Evolutionary conservation across 1,140 invertebrate species (phyloP), one percentile per base, ranked within the genome.

Genomic region (Oppia nitens): DNA sequence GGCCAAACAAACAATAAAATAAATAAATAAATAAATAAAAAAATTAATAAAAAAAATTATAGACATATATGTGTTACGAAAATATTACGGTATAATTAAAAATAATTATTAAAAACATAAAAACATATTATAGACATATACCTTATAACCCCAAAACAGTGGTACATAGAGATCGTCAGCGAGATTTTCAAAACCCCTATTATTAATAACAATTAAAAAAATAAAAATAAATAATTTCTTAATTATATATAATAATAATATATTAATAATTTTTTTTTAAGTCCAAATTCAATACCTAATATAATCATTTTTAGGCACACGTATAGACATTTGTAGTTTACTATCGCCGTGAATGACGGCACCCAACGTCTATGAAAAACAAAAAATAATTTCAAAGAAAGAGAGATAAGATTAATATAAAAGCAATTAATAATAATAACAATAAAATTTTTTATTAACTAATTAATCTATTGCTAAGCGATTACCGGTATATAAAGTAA

Each of bases 71-170:
- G 14, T 47, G 45, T 14, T 14, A n/a, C 45, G 45, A n/a, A n/a
- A 14, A 47, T 14, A 47, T 14, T 14, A 47, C 45, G 14, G 45
- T 47, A 14, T 14, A 20, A 57, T n/a, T n/a, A n/a, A n/a, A n/a
- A n/a, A n/a, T n/a, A n/a, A n/a, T n/a, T n/a, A n/a, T n/a, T n/a
- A n/a, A n/a, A n/a, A n/a, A n/a, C n/a, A n/a, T n/a, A n/a, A n/a
- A n/a, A n/a, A n/a, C n/a, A n/a, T n/a, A n/a, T n/a, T n/a, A n/a
- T n/a, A n/a, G n/a, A n/a, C n/a, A n/a, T n/a, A n/a, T 24, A 57
- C 56, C 47, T 57, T 57, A 45, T 57, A 57, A 17, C 56, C 56
- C 56, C 56, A 57, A 52, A 57, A 57, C 14, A 57, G 27, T 17
- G 56, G 56, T 1, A 57, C 48, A 23, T 57, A 57, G 21, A 57